Evolutionary conservation across 2,888 invertebrate species (phyloP).

Genomic region (Proisotoma minuta): DNA sequence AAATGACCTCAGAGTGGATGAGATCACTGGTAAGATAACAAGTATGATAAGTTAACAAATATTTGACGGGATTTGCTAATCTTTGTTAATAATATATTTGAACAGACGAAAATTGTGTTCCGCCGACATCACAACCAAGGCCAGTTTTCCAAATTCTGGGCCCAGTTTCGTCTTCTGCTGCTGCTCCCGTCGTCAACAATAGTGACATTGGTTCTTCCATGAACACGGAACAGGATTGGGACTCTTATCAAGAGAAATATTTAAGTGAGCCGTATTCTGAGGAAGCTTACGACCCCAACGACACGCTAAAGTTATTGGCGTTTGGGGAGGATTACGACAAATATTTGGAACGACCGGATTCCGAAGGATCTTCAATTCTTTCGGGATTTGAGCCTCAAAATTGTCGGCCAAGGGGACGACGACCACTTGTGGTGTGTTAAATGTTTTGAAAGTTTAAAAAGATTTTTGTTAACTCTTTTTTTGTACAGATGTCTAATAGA

Average conservation of each 20-base stretch:
- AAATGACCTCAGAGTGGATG: constrained; percentile 27
- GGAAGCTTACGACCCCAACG: constrained; percentile 45
- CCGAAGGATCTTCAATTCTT: constrained; percentile 43
- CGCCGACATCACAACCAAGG: no score
- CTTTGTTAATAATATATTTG: no score
- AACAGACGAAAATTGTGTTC: no score
- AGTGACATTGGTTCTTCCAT: constrained; percentile 42
- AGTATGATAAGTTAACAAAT: no score
- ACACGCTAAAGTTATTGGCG: constrained; percentile 42
- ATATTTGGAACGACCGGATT: constrained; percentile 42
- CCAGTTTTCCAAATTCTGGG: constrained; percentile 30
- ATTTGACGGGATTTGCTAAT: no score
- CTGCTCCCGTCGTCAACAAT: constrained; percentile 31
- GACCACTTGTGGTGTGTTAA: constrained; percentile 30
- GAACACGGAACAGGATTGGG: constrained; percentile 47
- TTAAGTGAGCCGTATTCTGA: constrained; percentile 47
- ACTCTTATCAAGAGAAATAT: constrained; percentile 48
- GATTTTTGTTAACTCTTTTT: not conserved
- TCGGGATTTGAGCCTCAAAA: constrained; percentile 42
- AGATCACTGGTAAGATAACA: not conserved
- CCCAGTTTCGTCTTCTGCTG: constrained; percentile 21
- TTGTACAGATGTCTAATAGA: constrained; percentile 36
- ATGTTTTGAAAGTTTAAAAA: not conserved
- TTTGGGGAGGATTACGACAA: constrained; percentile 47
- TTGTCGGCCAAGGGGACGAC: constrained; percentile 34